Conservation (phyloP, 2,113 vertebrate species). For the Gila orcuttii region DNA sequence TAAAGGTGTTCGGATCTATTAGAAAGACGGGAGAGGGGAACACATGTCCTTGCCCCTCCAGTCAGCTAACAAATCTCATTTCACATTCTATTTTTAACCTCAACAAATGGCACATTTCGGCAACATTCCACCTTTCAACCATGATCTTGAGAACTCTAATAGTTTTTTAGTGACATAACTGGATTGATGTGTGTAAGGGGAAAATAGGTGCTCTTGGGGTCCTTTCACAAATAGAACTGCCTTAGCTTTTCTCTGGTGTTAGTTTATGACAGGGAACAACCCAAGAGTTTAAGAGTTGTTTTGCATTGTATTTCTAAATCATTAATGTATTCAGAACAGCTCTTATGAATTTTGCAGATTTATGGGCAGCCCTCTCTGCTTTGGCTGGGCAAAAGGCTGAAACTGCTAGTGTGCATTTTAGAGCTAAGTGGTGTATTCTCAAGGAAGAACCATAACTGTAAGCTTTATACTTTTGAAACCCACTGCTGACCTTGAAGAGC, state of each 20-base stretch:
- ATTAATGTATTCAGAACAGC: slow-evolving; percentile 11
- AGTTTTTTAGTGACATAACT: slow-evolving; percentile 10
- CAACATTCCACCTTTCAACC: slow-evolving; percentile 15
- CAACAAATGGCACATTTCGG: slow-evolving; percentile 31
- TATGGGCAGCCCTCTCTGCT: not conserved
- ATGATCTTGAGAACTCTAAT: not conserved
- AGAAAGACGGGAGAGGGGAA: slow-evolving; percentile 19
- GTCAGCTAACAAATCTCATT: slow-evolving; percentile 49
- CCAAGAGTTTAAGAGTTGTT: slow-evolving; percentile 17
- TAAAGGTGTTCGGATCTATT: slow-evolving; percentile 47
- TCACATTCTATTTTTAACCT: slow-evolving; percentile 52
- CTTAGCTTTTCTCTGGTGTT: not conserved
- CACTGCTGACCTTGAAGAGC: not conserved
- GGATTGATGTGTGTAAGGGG: not conserved
- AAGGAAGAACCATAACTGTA: not conserved
- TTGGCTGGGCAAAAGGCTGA: not conserved
- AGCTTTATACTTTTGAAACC: not conserved
- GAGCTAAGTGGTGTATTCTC: not conserved
- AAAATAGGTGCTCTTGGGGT: slow-evolving; percentile 7
- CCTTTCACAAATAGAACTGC: slow-evolving; percentile 7
- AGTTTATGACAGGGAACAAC: not conserved
- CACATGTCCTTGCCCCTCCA: slow-evolving; percentile 48
- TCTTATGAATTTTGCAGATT: slow-evolving; percentile 14
- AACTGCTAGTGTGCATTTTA: slow-evolving; percentile 3
- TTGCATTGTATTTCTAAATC: slow-evolving; percentile 22